phyloP scores from a whole-genome alignment of 2,888 invertebrate genomes.

The Arge pagana region DNA sequence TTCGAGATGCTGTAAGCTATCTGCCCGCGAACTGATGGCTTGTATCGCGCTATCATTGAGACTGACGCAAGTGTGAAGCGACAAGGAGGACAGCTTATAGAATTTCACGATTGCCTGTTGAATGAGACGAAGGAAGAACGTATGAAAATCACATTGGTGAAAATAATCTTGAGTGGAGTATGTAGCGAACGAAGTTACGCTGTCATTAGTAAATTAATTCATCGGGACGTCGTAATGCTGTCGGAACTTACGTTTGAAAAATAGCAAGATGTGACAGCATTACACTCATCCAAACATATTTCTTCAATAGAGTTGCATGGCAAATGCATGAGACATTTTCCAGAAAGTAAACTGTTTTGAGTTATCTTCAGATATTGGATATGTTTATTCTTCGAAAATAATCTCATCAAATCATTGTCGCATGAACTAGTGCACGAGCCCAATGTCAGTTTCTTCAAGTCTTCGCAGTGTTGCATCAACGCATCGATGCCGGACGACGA shows the following conservation, averaged over 20 bases:
- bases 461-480: constrained; percentile 60
- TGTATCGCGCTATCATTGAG: constrained; percentile 38
- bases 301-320: constrained; percentile 45
- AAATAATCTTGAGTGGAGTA: too few relatives aligned
- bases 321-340: constrained; percentile 44
- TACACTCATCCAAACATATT: constrained; percentile 41
- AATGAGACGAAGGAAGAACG: too few relatives aligned
- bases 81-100: constrained; percentile 38
- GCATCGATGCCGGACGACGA: constrained; percentile 61
- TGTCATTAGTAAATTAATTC: too few relatives aligned
- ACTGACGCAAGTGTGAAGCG: constrained; percentile 38
- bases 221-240: too few relatives aligned
- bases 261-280: constrained; percentile 33
- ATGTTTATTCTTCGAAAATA: constrained; percentile 45
- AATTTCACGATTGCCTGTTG: constrained; percentile 43
- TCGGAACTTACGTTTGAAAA: constrained; percentile 41
- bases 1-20: constrained; percentile 39
- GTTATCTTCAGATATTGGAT: constrained; percentile 41
- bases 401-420: constrained; percentile 46
- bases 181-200: too few relatives aligned
- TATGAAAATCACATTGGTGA: too few relatives aligned
- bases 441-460: constrained; percentile 60
- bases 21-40: constrained; percentile 37
- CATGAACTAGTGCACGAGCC: constrained; percentile 57
- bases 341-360: constrained; percentile 37